Evolutionary conservation across 2,797 vertebrate genomes (phyloP), one percentile per base, ranked within the genome.

Genomic region (Crypturellus tataupa): DNA sequence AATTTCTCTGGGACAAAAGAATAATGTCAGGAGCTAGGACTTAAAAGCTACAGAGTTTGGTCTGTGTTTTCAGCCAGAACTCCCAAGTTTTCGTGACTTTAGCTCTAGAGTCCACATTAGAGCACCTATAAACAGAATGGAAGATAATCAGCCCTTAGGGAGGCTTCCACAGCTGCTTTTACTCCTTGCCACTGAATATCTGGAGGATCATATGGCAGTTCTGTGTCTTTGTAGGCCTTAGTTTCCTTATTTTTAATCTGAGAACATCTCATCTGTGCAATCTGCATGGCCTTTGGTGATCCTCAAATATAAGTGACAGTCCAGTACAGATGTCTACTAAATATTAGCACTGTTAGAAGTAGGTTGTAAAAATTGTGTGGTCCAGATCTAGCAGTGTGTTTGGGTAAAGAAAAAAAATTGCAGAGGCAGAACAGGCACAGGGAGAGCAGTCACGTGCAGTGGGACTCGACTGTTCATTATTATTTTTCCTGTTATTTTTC

Each of bases 401-500:
- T 89, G 67, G 69, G 44, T 46, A 69, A 29, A 88, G 56, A 18
- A 29, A 84, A 49, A 55, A 37, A 75, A 87, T 71, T 96, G 53
- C 71, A 92, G 73, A 82, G 53, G 21, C 59, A 79, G 58, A 90
- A 78, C 1, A 2, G 53, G 27, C 59, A 89, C 42, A 70, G 31
- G 78, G 39, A 73, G 15, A 80, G 29, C 15, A 90, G 75, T 69
- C 6, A 5, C 27, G 71, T 9, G 6, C 77, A 82, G 75, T 65
- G 33, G 64, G 58, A 62, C 42, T 20, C 53, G 85, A 81, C 6
- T n/a, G 37, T 62, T 93, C 46, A 71, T 84, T 87, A 89, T 39
- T 68, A 62, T 78, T 81, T 93, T 93, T 71, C 29, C 40, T 63
- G 7, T 49, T 75, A 72, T 91, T 91, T 94, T 95, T 68, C 81